Percentiles rank a stretch among this genome's conserved stretches.
These are phyloP conservation scores for Yponomeuta evonymella DNA, from an alignment of 2,888 invertebrate species.

Conservation along the genomic window DNA sequence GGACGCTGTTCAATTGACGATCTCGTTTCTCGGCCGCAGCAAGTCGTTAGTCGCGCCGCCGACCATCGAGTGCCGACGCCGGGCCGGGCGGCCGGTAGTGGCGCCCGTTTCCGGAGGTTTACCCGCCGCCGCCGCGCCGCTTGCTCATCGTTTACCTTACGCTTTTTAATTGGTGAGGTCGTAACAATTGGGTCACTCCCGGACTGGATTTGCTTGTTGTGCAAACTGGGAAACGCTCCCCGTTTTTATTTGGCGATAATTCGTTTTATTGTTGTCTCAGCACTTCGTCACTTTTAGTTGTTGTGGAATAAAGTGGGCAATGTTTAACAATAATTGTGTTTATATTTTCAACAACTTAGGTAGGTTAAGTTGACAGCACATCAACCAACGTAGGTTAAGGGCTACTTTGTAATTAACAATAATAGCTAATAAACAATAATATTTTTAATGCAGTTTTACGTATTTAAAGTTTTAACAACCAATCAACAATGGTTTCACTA, in stretches of 20 bases:
- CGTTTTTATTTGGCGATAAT: slow-evolving; percentile 19
- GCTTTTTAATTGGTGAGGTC: slow-evolving; percentile 73
- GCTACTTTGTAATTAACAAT: too few species aligned
- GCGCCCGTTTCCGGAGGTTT: slow-evolving; percentile 50
- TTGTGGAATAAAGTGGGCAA: background rate
- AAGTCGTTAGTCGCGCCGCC: slow-evolving; percentile 50
- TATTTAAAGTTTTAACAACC: background rate
- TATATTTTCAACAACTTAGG: background rate
- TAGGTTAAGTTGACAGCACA: background rate
- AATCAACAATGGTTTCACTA: background rate
- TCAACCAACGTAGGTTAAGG: too few species aligned
- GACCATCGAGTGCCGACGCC: slow-evolving; percentile 35
- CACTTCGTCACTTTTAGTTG: background rate
- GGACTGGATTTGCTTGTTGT: slow-evolving; percentile 47
- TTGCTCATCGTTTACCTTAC: slow-evolving; percentile 49
- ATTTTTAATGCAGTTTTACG: too few species aligned
- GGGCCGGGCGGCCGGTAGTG: slow-evolving; percentile 37
- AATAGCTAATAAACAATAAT: too few species aligned
- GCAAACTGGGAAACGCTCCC: slow-evolving; percentile 31
- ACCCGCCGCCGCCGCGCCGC: slow-evolving; percentile 36
- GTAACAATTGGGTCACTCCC: slow-evolving; percentile 64
- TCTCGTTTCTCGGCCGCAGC: slow-evolving; percentile 43
- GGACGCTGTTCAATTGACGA: slow-evolving; percentile 64
- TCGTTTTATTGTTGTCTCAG: slow-evolving; percentile 6
- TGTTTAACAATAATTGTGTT: background rate